Evolutionary conservation across 2,888 invertebrate genomes (phyloP).

Genomic region (Phortica okadai): DNA sequence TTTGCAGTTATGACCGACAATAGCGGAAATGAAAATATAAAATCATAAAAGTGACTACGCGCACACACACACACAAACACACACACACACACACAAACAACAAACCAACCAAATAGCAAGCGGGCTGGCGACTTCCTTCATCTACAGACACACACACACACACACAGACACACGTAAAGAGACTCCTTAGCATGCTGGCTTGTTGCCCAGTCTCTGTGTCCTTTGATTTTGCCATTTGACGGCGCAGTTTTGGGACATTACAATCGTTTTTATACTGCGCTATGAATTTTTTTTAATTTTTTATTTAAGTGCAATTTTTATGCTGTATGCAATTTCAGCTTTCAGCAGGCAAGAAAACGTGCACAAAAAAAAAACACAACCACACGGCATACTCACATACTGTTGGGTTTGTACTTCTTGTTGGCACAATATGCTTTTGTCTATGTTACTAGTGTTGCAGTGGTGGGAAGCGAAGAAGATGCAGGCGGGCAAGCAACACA

Average conservation of each 20-base stretch:
- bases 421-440: conserved; percentile 20
- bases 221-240: background rate
- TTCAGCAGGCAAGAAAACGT: background rate
- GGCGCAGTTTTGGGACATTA: background rate
- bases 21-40: conserved; percentile 67
- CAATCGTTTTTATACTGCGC: conserved; percentile 3
- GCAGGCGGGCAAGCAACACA: no score
- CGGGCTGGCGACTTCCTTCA: background rate
- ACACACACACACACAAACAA: background rate
- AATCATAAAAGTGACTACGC: conserved; percentile 57
- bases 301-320: conserved; percentile 28
- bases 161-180: background rate
- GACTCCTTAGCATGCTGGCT: background rate
- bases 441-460: conserved; percentile 4
- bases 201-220: background rate
- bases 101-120: background rate
- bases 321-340: conserved; percentile 18
- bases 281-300: background rate
- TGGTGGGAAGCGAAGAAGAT: background rate
- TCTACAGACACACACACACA: background rate
- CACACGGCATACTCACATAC: background rate
- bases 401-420: background rate
- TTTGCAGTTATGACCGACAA: conserved; percentile 61
- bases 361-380: background rate
- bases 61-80: background rate